Conservation (phyloP, 2,888 invertebrate species). For the Calliopum simillimum region DNA sequence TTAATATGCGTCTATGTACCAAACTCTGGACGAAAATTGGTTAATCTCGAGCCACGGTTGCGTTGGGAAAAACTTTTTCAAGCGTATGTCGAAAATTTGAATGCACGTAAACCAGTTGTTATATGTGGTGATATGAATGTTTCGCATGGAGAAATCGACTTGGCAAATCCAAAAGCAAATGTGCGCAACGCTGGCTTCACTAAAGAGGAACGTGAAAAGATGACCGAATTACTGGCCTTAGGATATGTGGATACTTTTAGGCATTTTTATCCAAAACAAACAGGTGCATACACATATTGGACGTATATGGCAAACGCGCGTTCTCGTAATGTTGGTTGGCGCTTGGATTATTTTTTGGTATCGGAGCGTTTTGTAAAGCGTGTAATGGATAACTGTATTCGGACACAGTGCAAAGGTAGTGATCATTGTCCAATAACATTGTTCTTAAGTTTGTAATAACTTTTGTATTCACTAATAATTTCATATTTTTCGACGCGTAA, state of each 20-base stretch:
- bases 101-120: slow-evolving; percentile 92
- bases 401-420: slow-evolving; percentile 86
- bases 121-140: slow-evolving; percentile 98
- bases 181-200: slow-evolving; percentile 96
- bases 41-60: slow-evolving; percentile 87
- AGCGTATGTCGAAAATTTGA: slow-evolving; percentile 81
- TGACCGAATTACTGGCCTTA: slow-evolving; percentile 82
- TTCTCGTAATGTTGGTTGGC: slow-evolving; percentile 94
- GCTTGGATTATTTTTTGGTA: slow-evolving; percentile 94
- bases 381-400: slow-evolving; percentile 87
- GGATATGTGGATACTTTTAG: slow-evolving; percentile 93
- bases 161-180: slow-evolving; percentile 94
- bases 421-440: slow-evolving; percentile 96
- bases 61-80: slow-evolving; percentile 91
- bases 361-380: slow-evolving; percentile 82
- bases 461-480: background rate
- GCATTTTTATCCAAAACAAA: slow-evolving; percentile 84
- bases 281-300: slow-evolving; percentile 94
- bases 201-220: slow-evolving; percentile 90
- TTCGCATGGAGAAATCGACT: slow-evolving; percentile 94
- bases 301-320: slow-evolving; percentile 90
- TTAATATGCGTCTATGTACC: slow-evolving; percentile 93
- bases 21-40: slow-evolving; percentile 90
- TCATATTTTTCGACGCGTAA: too few species aligned
- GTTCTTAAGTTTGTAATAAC: slow-evolving; percentile 71